Base-by-base conservation (phyloP, 53 echinoderm and acorn worm genomes). In the Actinopyga echinites region DNA sequence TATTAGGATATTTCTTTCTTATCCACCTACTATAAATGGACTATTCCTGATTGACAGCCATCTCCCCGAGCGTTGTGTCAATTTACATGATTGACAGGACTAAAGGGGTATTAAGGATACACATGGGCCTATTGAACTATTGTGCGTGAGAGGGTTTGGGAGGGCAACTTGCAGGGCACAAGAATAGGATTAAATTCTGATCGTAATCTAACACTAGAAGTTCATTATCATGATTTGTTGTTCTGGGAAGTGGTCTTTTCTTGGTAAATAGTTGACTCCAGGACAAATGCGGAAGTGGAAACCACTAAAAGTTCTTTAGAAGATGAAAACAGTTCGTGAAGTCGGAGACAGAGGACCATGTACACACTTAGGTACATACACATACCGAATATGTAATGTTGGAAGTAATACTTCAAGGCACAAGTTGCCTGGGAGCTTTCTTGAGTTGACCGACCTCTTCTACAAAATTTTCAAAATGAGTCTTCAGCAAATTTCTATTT, bases 41-140 rank as follows among this genome's bases (percentile, higher is more conserved):
- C 37, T 34, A 5, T 21, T 28, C 62, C 38, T 80, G 81, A 80
- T 80, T 80, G 81, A 80, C 81, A 80, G 81, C 60, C 32, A 61
- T 80, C 81, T 80, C 81, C 81, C 81, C 40, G 63, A 44, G 81
- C 81, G 81, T 37, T 80, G 81, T 80, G 81, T 80, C 81, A 80
- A 62, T 61, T 80, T 80, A 61, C 81, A 80, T 80, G 81, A 80
- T 80, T 80, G 81, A 61, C 81, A 61, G 81, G 81, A 44, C 81
- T 80, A 80, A 80, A 80, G 81, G 81, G 37, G 81, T 44, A 61
- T 62, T 36, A 80, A 80, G 81, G 45, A 58, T 80, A 61, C 40
- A 34, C 77, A 58, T 59, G 36, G 81, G 81, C 23, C 63, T 62
- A 80, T 80, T 80, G 60, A 62, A 24, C 81, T 37, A 80, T 80